Evolutionary conservation across 2,113 vertebrate genomes (phyloP), one percentile per base, ranked within the genome.

Genomic region (Lophotis ruficrista): DNA sequence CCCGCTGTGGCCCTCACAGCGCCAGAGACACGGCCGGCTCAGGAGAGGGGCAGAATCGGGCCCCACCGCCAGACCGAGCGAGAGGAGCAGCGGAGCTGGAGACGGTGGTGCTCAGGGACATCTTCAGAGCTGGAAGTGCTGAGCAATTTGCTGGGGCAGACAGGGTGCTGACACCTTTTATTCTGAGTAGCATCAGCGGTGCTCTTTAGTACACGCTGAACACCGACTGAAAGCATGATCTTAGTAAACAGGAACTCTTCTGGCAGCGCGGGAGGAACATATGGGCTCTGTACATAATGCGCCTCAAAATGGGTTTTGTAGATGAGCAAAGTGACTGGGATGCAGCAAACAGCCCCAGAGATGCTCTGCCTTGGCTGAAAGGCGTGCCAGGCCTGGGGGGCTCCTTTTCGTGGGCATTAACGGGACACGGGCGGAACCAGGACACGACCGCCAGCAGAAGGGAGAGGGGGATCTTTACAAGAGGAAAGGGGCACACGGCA

Each of bases 141-240:
- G 60, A 83, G 91, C 90, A 15, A 37, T 69, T 48, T 21, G 48
- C 85, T 27, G 62, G 65, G 94, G 45, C 94, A 89, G 73, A 8
- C 73, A 28, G 51, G 87, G 93, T 72, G 85, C 90, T 86, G 88
- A 94, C 93, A 91, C 93, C 91, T 88, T 92, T 87, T 86, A 84
- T 70, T 82, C 60, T 88, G 88, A 95, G 95, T 58, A 60, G 61
- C 43, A 83, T 73, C 58, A 27, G 31, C 22, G 93, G 90, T 81
- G 83, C 87, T 75, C 25, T 76, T 94, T 80, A 88, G 91, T 9
- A 27, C 48, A 9, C 80, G 57, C 92, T 1, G 43, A 94, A 80
- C 81, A 43, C 43, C 12, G 75, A 27, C 83, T 82, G 91, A 85
- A 96, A 95, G 93, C 83, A 27, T 17, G 57, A 38, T 64, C 83